Base-by-base conservation (phyloP, 2,113 vertebrate genomes). In the Ptilorrhoa leucosticta region DNA sequence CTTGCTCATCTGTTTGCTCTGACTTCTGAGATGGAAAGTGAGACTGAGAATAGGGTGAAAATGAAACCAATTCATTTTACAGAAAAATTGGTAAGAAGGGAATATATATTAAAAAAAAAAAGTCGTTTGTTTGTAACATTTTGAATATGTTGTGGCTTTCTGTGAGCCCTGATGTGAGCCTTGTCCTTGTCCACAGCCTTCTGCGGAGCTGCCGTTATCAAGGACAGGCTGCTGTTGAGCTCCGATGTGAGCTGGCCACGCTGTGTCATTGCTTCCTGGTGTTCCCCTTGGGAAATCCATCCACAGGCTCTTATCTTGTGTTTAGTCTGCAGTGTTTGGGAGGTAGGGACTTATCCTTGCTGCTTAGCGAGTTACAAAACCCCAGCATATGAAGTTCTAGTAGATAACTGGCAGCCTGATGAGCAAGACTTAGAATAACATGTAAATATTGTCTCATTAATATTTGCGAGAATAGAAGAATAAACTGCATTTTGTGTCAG, bases 201-300 rank as follows among this genome's bases (percentile, higher is more conserved):
- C 58, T 40, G 10, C 3, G 4, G 47, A n/a, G 82, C 4, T 58
- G 19, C 17, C 0, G 1, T 68, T n/a, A 40, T 28, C 65, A 37
- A 20, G 92, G 39, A 9, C 37, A 48, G 31, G 63, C 78, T 66
- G 85, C 60, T 77, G 65, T 42, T 10, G 40, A 18, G 70, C 82
- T 87, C 69, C 0, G 0, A 26, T 42, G 27, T 0, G 18, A 82
- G 71, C 39, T 4, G 9, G 26, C 60, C 84, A 3, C 0, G 1
- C 66, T 48, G 50, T 54, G 89, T 64, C 80, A 16, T 53, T 5
- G 21, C 68, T 83, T 76, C 66, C 65, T 26, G 1, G 57, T 31
- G 75, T 6, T 90, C 66, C 73, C 44, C 35, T 11, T 3, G 24
- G 85, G 76, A 92, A 83, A 50, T 20, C 63, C 83, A 80, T 56